These are phyloP conservation scores for Lycia hirtaria DNA, from an alignment of 2,888 invertebrate species.

Conservation along the genomic window DNA sequence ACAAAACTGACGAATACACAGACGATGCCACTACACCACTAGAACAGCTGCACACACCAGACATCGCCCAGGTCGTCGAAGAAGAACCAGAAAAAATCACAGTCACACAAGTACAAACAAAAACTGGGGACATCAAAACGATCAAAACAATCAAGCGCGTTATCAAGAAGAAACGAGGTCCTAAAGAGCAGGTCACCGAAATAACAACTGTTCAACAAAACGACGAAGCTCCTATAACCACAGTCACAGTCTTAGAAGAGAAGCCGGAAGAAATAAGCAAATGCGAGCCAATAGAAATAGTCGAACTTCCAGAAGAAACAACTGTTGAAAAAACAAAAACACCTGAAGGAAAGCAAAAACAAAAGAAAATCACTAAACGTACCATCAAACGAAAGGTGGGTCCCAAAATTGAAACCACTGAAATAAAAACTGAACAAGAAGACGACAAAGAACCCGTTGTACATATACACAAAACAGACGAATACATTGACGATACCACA, in stretches of 20 bases:
- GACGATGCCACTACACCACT: slow-evolving; percentile 46
- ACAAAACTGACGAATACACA: slow-evolving; percentile 45
- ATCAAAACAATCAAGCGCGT: slow-evolving; percentile 48
- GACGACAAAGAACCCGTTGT: background rate
- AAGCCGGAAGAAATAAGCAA: background rate
- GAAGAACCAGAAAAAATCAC: slow-evolving; percentile 44
- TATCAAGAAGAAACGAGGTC: slow-evolving; percentile 51
- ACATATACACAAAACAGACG: background rate
- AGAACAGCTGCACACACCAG: slow-evolving; percentile 26
- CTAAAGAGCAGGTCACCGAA: slow-evolving; percentile 44
- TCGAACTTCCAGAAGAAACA: slow-evolving; percentile 33
- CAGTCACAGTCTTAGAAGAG: slow-evolving; percentile 2
- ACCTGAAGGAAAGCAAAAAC: background rate
- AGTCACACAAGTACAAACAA: slow-evolving; percentile 47
- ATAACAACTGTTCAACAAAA: slow-evolving; percentile 41
- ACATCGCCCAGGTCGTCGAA: slow-evolving; percentile 41
- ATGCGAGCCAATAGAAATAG: background rate
- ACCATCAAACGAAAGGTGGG: slow-evolving; percentile 52
- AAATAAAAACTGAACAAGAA: slow-evolving; percentile 34
- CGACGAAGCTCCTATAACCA: slow-evolving; percentile 14
- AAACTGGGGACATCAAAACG: slow-evolving; percentile 40
- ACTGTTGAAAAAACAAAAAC: slow-evolving; percentile 38
- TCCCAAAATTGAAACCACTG: slow-evolving; percentile 44
- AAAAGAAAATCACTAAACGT: slow-evolving; percentile 32
- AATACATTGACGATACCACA: slow-evolving; percentile 1